phyloP scores from a whole-genome alignment of 30 jellyfish, hydroid and myxozoan genomes.

The Hydra vulgaris region DNA sequence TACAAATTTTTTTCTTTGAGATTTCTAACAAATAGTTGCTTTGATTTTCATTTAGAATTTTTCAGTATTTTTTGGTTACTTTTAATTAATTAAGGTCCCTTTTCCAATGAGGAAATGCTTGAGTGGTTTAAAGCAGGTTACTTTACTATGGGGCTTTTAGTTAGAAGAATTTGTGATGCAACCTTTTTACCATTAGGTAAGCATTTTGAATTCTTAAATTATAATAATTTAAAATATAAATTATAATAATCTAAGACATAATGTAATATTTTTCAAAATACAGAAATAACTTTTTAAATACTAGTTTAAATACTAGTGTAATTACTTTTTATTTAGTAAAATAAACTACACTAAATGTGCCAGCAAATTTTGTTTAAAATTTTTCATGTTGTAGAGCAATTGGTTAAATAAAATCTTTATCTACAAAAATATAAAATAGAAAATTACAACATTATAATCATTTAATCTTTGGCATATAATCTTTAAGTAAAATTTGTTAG shows the following conservation, averaged over 20 bases:
- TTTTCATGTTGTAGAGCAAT: too few species aligned
- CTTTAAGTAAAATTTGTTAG: too few species aligned
- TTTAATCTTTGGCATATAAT: too few species aligned
- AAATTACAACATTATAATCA: too few species aligned
- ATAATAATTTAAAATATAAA: neutral
- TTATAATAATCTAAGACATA: too few species aligned
- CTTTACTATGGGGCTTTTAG: constrained; percentile 70
- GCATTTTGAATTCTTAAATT: neutral
- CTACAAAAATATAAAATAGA: too few species aligned
- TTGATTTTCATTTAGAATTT: neutral
- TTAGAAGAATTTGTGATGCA: constrained; percentile 91
- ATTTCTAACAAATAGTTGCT: neutral
- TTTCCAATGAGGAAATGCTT: constrained; percentile 85
- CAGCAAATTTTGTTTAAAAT: too few species aligned
- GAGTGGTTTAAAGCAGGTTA: constrained; percentile 98
- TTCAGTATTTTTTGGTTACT: neutral
- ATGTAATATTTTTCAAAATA: neutral
- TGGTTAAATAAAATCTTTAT: too few species aligned
- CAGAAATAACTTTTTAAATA: neutral
- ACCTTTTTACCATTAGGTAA: constrained; percentile 84
- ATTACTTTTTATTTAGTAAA: too few species aligned
- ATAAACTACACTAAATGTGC: too few species aligned
- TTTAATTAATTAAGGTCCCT: constrained; percentile 58
- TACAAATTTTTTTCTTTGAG: neutral
- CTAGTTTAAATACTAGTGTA: too few species aligned